Evolutionary conservation across 2,888 invertebrate species (phyloP), one percentile per base, ranked within the genome.

Genomic region (Lithophane ornitopus): DNA sequence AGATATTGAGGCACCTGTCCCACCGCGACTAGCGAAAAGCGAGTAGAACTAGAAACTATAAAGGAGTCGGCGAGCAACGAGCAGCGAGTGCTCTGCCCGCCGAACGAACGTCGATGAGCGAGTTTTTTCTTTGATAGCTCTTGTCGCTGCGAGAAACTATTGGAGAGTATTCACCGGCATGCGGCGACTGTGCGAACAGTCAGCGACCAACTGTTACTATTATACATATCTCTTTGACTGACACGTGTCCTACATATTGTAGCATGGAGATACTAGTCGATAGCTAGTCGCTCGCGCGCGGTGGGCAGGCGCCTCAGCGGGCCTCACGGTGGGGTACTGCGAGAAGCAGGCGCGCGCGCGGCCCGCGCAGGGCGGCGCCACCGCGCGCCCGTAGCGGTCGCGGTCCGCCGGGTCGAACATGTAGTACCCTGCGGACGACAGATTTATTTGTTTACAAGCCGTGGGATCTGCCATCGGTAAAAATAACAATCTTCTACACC

Each of bases 381-480:
- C 95, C 0, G 95, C 95, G 11, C 96, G 93, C 0, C 97, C 97
- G 82, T 95, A 94, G 14, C 97, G 92, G 88, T 97, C 97, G 0
- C 97, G 91, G 78, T 97, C 96, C 63, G 95, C 96, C 0, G 97
- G 97, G 89, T 97, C 97, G 87, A 97, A 97, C 92, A 97, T 93
- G 91, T 97, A 98, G 90, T 94, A 97, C 0, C 96, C 96, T 87
- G 96, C 90, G 16, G 28, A 41, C 1, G 12, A 0, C 0, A 49
- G 9, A 9, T 9, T 7, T 19, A 2, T 1, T 19, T 49, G 8
- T 8, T 49, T 19, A 49, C 19, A 8, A 16, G 46, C 46, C 4
- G 46, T 44, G 44, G 44, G 14, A 4, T 44, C 14, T 44, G 4
- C 44, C 14, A 44, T 46, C 39, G 39, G 39, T 8, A 39, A 39